A percentile compares a stretch with the other conserved stretches of the same genome.
These are phyloP conservation scores for Leucoptera coffeella DNA, from an alignment of 2,888 invertebrate species.

Conservation along the genomic window DNA sequence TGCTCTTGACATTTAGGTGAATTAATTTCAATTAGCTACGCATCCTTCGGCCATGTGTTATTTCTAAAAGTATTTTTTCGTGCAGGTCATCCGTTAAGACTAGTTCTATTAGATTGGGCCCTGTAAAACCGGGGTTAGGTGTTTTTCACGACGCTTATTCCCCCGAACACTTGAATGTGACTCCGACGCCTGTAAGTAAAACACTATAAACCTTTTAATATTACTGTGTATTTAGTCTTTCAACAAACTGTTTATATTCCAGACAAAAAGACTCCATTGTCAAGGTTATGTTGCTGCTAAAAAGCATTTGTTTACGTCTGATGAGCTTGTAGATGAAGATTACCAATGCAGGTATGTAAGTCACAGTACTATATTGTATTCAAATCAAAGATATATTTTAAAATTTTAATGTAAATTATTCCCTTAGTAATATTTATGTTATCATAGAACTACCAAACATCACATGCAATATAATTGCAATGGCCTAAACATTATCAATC, in stretches of 20 bases:
- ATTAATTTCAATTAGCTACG: not conserved
- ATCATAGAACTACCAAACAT: too few relatives aligned
- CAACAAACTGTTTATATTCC: too few relatives aligned
- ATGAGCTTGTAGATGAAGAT: conserved; percentile 17
- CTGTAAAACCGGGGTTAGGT: conserved; percentile 31
- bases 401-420: too few relatives aligned
- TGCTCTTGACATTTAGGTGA: conserved; percentile 16
- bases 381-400: too few relatives aligned
- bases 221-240: too few relatives aligned
- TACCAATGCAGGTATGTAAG: conserved; percentile 26
- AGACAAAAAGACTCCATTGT: conserved; percentile 17
- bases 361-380: too few relatives aligned
- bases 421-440: too few relatives aligned
- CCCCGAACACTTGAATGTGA: conserved; percentile 41
- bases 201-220: too few relatives aligned
- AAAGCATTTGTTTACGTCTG: conserved; percentile 21
- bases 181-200: conserved; percentile 35
- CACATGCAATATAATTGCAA: too few relatives aligned
- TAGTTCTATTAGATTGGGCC: too few relatives aligned
- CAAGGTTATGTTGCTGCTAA: conserved; percentile 19
- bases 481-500: too few relatives aligned
- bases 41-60: conserved; percentile 5
- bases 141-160: conserved; percentile 40
- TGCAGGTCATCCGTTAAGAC: not conserved
- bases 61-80: conserved; percentile 4